Evolutionary conservation across 2,888 invertebrate species (phyloP), one percentile per base, ranked within the genome.

Genomic region (Synanthedon andrenaeformis): DNA sequence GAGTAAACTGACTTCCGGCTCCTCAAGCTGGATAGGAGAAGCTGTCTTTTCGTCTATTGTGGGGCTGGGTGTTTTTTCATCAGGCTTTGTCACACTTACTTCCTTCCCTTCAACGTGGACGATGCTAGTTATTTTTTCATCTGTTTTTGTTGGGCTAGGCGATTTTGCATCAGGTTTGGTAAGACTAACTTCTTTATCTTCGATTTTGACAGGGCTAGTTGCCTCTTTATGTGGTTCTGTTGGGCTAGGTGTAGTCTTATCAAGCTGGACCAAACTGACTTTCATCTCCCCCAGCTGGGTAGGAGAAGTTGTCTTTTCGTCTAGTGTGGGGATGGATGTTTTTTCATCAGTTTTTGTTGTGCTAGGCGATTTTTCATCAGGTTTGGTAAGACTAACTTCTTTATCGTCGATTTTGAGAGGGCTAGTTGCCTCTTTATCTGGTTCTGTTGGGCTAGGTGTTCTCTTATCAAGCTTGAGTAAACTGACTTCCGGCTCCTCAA

Each of bases 401-500:
- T 58, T 59, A 0, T 55, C 57, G 1, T 52, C 52, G 3, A 28
- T 45, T 53, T 50, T 35, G 35, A n/a, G 41, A 5, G 3, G 10
- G 49, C 3, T 13, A 49, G 14, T 10, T 13, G 49, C 14, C 49
- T 13, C 10, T n/a, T 49, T 14, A 14, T 49, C 3, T 49, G 11
- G 14, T 49, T n/a, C 13, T 41, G 17, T 17, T 28, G 45, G 45
- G 49, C 51, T 56, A 3, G 52, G 35, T 2, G 17, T 17, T 17
- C 17, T 0, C 17, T 23, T 2, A 23, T 23, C 23, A 23, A 23
- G 23, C 23, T 23, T 3, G 23, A 4, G 3, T 23, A 23, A 23
- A 23, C 3, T 23, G 51, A 17, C 42, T 53, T 56, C 23, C 23
- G 23, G 3, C 0, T 55, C 59, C 0, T 54, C 56, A 12, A 48